Evolutionary conservation across 2,113 vertebrate genomes (phyloP).

Genomic region (human): DNA sequence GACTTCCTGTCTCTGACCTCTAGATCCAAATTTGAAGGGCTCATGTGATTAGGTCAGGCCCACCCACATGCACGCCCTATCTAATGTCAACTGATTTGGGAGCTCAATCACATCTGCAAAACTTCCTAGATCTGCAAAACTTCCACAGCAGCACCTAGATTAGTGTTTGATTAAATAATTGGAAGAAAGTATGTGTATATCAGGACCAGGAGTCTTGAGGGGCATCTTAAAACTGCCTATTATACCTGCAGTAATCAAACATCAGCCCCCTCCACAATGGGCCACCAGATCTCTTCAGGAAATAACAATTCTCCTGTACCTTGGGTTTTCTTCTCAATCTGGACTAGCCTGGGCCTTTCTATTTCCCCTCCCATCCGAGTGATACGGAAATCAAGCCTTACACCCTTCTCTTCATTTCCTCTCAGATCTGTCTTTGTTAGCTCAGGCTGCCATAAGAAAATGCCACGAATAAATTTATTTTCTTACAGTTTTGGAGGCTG

Average conservation of each 20-base stretch:
- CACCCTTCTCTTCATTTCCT: background rate
- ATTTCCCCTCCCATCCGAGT: background rate
- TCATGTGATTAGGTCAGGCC: background rate
- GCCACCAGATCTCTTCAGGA: background rate
- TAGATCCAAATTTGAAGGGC: background rate
- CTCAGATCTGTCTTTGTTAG: background rate
- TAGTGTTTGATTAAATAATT: background rate
- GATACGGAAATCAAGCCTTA: background rate
- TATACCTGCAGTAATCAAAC: background rate
- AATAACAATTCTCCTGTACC: background rate
- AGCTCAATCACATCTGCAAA: background rate
- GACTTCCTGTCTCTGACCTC: background rate
- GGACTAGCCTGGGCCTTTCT: background rate
- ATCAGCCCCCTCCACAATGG: background rate
- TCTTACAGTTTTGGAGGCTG: background rate
- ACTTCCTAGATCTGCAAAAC: background rate
- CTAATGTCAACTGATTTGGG: background rate
- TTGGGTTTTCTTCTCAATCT: background rate
- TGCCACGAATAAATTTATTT: background rate
- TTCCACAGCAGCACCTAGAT: background rate
- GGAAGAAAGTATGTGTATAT: background rate
- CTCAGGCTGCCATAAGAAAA: background rate
- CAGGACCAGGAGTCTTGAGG: background rate
- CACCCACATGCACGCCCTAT: background rate
- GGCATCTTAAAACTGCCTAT: no score